Evolutionary conservation across 2,113 vertebrate genomes (phyloP).

Genomic region (Falco punctatus): DNA sequence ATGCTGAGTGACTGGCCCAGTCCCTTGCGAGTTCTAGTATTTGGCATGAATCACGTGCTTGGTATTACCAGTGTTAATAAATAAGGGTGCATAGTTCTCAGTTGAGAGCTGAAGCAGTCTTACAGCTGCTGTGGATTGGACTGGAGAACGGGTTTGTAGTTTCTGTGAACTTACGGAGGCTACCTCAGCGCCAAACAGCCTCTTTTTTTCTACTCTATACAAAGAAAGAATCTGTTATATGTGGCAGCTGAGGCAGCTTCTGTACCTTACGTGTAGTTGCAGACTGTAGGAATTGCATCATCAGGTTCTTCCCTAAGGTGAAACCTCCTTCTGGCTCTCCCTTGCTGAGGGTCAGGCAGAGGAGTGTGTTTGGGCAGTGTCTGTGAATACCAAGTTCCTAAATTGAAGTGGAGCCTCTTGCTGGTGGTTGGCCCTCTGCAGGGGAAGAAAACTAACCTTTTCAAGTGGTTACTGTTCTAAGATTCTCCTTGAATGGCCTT

Average conservation of each 20-base stretch:
- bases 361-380: no score
- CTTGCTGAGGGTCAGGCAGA: neutral
- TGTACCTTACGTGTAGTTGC: neutral
- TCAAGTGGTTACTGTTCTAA: no score
- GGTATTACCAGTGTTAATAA: neutral
- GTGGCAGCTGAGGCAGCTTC: neutral
- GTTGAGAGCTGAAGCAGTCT: neutral
- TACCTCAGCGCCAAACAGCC: neutral
- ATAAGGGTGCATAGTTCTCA: no score
- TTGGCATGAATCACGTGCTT: neutral
- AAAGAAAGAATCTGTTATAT: neutral
- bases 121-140: neutral
- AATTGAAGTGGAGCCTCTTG: neutral
- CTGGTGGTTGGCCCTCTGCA: neutral
- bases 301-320: no score
- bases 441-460: neutral
- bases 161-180: neutral
- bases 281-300: neutral
- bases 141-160: neutral
- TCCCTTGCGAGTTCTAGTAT: neutral
- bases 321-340: neutral
- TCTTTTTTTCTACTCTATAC: rapidly evolving
- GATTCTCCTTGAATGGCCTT: neutral
- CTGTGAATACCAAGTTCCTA: neutral
- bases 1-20: neutral